Evolutionary conservation across 2,113 vertebrate genomes (phyloP).

Genomic region (Bufo bufo): DNA sequence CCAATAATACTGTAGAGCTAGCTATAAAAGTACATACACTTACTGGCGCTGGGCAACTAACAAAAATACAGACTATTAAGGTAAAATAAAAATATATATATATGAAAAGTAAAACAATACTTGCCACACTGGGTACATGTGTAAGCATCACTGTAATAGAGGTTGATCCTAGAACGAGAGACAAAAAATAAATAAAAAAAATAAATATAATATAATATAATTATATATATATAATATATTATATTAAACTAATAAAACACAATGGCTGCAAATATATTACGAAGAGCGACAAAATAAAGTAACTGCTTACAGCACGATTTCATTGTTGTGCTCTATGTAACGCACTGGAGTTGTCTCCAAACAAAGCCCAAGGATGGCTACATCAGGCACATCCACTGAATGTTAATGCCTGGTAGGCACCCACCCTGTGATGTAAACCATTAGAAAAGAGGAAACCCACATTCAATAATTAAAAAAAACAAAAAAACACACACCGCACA

Average conservation of each 20-base stretch:
- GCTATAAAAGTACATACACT: too few species aligned
- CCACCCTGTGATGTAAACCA: background rate
- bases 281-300: background rate
- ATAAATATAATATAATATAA: too few species aligned
- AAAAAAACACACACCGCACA: too few species aligned
- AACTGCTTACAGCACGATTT: background rate
- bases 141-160: conserved; percentile 35
- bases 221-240: too few species aligned
- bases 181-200: too few species aligned
- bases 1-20: too few species aligned
- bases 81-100: too few species aligned
- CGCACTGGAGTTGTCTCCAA: background rate
- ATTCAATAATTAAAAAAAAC: conserved; percentile 18
- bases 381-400: background rate
- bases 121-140: too few species aligned
- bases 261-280: background rate
- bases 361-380: conserved; percentile 13
- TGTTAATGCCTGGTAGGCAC: background rate
- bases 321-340: background rate
- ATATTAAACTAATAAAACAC: background rate
- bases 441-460: background rate
- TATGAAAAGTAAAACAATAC: too few species aligned
- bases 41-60: too few species aligned
- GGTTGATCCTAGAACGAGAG: conserved; percentile 58
- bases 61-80: too few species aligned